A percentile compares a stretch with the other conserved stretches of the same genome.
phyloP scores from a whole-genome alignment of 2,113 vertebrate genomes.

The Stictonetta naevosa region DNA sequence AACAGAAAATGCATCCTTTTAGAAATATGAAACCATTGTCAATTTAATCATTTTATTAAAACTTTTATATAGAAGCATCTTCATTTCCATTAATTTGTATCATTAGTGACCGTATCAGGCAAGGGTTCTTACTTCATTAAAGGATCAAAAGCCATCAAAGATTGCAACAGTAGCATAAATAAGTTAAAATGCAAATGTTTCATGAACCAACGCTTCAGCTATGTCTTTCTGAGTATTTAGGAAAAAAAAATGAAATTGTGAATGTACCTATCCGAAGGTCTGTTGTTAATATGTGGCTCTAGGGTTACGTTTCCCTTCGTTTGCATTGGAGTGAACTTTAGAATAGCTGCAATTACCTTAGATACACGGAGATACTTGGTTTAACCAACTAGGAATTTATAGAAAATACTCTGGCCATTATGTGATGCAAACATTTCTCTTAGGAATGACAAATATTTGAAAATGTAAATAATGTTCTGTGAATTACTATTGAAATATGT shows the following conservation, averaged over 20 bases:
- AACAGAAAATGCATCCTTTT: not conserved
- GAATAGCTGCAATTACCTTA: not conserved
- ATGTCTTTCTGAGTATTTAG: not conserved
- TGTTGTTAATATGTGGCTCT: not conserved
- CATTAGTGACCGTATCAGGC: not conserved
- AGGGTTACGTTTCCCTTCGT: not conserved
- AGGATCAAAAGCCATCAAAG: not conserved
- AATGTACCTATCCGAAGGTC: not conserved
- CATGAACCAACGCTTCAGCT: not conserved
- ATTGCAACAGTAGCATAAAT: not conserved
- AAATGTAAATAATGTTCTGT: not conserved
- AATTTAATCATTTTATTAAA: not conserved
- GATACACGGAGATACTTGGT: not conserved
- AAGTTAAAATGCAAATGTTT: not conserved
- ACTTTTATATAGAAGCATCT: rapidly evolving
- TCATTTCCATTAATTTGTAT: not conserved
- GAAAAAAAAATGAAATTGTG: not conserved
- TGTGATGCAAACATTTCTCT: not conserved
- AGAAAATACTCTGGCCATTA: not conserved
- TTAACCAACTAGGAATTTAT: not conserved
- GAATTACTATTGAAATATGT: not conserved
- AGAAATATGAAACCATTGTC: not conserved
- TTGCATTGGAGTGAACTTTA: not conserved
- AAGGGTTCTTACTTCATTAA: not conserved
- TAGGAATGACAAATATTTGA: not conserved